Percentiles rank a stretch among this genome's conserved stretches.
These are phyloP conservation scores for Chamaetylas fuelleborni DNA, from an alignment of 2,113 vertebrate species.

Conservation along the genomic window DNA sequence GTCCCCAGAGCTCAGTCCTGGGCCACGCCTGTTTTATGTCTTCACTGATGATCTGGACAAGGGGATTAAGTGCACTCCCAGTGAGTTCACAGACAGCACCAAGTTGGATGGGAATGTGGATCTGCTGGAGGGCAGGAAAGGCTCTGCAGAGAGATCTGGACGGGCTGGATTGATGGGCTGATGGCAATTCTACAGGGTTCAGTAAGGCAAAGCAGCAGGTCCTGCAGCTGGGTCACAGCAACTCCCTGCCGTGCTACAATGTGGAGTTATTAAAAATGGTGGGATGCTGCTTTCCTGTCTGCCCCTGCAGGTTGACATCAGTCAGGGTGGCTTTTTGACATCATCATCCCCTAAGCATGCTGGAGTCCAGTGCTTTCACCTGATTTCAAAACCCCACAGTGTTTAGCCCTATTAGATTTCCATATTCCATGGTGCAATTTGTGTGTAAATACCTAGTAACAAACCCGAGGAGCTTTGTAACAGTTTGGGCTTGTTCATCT, in stretches of 20 bases:
- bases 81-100: not conserved
- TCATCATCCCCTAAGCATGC: not conserved
- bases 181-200: not conserved
- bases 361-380: not conserved
- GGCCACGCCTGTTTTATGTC: not conserved
- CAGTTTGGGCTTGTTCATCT: too few species aligned
- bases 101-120: not conserved
- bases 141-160: not conserved
- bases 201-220: not conserved
- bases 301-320: not conserved
- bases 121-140: not conserved
- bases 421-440: rapidly evolving
- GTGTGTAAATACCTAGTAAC: not conserved
- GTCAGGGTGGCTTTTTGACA: not conserved
- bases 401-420: not conserved
- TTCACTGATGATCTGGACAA: too few species aligned
- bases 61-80: not conserved
- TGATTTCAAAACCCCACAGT: rapidly evolving
- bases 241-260: too few species aligned
- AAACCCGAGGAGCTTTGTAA: too few species aligned
- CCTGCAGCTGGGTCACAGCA: not conserved
- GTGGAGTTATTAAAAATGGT: not conserved
- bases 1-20: not conserved
- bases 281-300: not conserved
- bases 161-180: not conserved